Percentiles rank a stretch among this genome's conserved stretches.
Conservation (phyloP, 2,797 vertebrate species). For the Eospalax fontanierii region DNA sequence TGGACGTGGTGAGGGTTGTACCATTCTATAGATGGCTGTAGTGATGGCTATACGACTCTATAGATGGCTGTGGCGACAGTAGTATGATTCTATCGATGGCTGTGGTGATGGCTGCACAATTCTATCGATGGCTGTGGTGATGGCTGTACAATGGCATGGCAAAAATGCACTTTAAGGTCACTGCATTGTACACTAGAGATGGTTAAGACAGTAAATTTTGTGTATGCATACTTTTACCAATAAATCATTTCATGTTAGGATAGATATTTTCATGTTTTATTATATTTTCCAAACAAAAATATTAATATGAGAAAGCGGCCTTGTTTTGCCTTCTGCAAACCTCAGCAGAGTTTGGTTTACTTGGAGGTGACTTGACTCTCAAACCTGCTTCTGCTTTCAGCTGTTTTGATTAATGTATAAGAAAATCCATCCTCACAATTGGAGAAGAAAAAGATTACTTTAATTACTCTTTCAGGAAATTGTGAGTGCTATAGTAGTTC, state of each 20-base stretch:
- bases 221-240: slow-evolving; percentile 15
- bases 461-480: not conserved
- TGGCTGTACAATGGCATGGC: not conserved
- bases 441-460: slow-evolving; percentile 24
- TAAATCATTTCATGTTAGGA: slow-evolving; percentile 30
- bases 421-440: not conserved
- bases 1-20: no score
- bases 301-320: not conserved
- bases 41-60: not conserved
- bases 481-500: not conserved
- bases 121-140: slow-evolving; percentile 3
- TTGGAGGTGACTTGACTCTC: not conserved
- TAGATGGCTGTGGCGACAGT: slow-evolving; percentile 4
- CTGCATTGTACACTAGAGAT: not conserved
- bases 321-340: slow-evolving; percentile 52
- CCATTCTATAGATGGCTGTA: not conserved
- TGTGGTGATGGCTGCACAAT: no score
- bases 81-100: no score
- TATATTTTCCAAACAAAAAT: slow-evolving; percentile 51
- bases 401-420: slow-evolving; percentile 12
- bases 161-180: not conserved
- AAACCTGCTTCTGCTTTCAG: not conserved
- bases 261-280: slow-evolving; percentile 31
- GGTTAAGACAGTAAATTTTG: slow-evolving; percentile 6
- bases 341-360: not conserved